These are phyloP conservation scores for Gandaritis pyraliata DNA, from an alignment of 2,888 invertebrate species.

Conservation along the genomic window DNA sequence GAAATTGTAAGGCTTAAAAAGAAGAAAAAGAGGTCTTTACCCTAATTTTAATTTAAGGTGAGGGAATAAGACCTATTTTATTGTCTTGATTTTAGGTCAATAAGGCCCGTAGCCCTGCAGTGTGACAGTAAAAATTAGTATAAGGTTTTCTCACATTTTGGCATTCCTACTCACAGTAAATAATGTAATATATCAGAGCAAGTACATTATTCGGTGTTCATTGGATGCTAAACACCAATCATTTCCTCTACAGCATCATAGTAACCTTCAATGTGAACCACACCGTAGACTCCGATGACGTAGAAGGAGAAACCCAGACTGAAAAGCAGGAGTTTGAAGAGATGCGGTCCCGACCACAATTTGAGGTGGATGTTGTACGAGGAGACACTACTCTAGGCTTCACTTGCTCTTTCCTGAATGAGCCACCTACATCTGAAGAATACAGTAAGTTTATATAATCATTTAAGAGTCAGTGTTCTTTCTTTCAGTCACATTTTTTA, in stretches of 20 bases:
- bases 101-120: no score
- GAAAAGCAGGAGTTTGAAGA: slow-evolving; percentile 91
- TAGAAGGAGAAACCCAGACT: slow-evolving; percentile 85
- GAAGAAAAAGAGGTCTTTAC: no score
- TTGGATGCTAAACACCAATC: background rate
- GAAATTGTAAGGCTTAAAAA: no score
- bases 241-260: slow-evolving; percentile 55
- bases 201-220: background rate
- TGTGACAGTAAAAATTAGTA: no score
- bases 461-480: background rate
- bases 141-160: no score
- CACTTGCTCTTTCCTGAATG: slow-evolving; percentile 91
- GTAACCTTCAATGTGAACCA: slow-evolving; percentile 97
- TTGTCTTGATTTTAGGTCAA: no score
- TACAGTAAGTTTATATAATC: slow-evolving; percentile 81
- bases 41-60: no score
- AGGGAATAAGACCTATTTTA: no score
- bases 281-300: slow-evolving; percentile 93
- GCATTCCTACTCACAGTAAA: no score
- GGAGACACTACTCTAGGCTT: slow-evolving; percentile 92
- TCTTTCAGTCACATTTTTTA: no score
- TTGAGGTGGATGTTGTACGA: slow-evolving; percentile 93
- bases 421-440: slow-evolving; percentile 87
- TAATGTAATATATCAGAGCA: no score
- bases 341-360: slow-evolving; percentile 96